phyloP scores from a whole-genome alignment of 2,113 vertebrate genomes.

The Asarcornis scutulata region DNA sequence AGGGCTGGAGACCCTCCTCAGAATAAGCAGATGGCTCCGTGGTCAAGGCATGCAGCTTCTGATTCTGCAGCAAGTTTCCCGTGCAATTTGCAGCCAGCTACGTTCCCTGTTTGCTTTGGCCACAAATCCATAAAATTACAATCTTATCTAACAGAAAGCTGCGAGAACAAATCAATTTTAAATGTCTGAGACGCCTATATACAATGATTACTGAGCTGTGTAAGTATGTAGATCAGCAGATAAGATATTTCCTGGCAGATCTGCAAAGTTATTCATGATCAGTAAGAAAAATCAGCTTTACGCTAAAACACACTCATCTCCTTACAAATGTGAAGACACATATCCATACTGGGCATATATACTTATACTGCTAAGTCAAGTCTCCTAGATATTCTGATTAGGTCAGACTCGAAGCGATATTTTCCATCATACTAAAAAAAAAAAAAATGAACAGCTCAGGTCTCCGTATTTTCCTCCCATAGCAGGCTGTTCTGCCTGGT shows the following conservation, averaged over 20 bases:
- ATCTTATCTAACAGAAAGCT: constrained; percentile 20
- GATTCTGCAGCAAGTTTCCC: not conserved
- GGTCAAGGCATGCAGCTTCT: not conserved
- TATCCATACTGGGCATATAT: rapidly evolving
- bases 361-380: not conserved
- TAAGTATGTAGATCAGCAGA: constrained; percentile 14
- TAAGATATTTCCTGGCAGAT: not conserved
- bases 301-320: not conserved
- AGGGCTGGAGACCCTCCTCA: not conserved
- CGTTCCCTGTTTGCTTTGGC: not conserved
- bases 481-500: not conserved
- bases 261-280: not conserved
- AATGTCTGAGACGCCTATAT: not conserved
- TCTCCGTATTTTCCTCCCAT: not conserved
- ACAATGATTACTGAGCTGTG: not conserved
- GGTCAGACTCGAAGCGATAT: not conserved
- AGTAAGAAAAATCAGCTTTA: constrained; percentile 2
- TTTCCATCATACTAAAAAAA: not conserved
- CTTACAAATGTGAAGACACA: not conserved
- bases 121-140: not conserved
- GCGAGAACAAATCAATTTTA: constrained; percentile 12
- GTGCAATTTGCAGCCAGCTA: not conserved
- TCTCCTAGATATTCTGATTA: not conserved
- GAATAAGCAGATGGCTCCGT: constrained; percentile 10
- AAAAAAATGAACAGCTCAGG: not conserved